phyloP scores from a whole-genome alignment of 2,797 vertebrate genomes.

The Corythornis leucogaster region DNA sequence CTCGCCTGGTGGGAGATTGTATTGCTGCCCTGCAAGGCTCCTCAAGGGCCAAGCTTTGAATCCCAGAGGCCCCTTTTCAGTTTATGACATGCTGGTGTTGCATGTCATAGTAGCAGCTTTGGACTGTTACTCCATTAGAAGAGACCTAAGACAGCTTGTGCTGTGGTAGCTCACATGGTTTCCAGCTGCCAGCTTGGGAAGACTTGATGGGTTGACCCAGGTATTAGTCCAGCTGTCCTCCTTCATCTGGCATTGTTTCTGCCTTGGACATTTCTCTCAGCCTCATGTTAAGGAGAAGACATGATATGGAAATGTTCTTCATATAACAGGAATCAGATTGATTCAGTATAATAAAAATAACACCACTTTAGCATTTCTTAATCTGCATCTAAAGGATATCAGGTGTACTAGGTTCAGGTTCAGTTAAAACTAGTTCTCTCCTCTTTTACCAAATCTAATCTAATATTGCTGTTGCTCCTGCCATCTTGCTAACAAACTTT shows the following conservation, averaged over 20 bases:
- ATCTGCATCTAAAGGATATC: background rate
- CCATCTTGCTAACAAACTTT: background rate
- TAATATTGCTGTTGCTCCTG: background rate
- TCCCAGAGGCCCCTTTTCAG: background rate
- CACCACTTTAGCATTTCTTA: background rate
- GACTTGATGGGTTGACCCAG: background rate
- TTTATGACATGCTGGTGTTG: background rate
- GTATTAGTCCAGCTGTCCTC: background rate
- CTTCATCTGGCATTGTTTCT: background rate
- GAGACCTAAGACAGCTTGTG: background rate
- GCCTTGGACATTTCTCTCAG: background rate
- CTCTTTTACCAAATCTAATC: background rate
- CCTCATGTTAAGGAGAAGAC: background rate
- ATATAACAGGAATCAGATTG: background rate
- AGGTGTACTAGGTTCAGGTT: background rate
- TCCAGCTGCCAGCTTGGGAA: background rate
- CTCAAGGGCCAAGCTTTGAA: constrained; percentile 74
- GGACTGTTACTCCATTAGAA: background rate
- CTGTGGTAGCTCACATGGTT: background rate
- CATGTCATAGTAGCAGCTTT: background rate
- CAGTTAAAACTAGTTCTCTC: background rate
- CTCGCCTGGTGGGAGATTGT: constrained; percentile 80
- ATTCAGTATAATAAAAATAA: background rate
- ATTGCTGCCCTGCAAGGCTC: constrained; percentile 52
- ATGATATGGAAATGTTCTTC: background rate